A percentile compares a stretch with the other conserved stretches of the same genome.
phyloP scores from a whole-genome alignment of 2,113 vertebrate species.

The Trogon surrucura region DNA sequence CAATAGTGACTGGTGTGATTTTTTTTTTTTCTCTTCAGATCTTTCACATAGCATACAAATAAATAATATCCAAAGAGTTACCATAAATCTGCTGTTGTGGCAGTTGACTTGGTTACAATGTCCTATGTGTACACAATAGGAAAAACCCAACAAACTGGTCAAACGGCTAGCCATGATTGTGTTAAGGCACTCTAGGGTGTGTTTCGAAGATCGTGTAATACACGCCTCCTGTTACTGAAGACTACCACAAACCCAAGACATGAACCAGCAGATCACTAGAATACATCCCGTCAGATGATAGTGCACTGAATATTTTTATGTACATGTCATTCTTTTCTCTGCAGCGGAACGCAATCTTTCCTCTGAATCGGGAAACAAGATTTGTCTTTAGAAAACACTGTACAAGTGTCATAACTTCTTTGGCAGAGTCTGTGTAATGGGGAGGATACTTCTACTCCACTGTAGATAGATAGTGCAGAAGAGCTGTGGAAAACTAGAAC shows the following conservation, averaged over 20 bases:
- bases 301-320: slow-evolving; percentile 38
- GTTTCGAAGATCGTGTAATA: slow-evolving; percentile 13
- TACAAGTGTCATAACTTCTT: slow-evolving; percentile 45
- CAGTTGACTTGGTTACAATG: background rate
- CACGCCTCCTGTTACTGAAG: background rate
- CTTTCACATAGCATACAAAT: background rate
- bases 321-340: slow-evolving; percentile 33
- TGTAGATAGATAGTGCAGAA: slow-evolving; percentile 19
- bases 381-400: slow-evolving; percentile 34
- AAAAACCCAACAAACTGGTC: background rate
- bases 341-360: slow-evolving; percentile 9
- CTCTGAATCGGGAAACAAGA: background rate
- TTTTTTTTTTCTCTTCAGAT: background rate
- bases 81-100: background rate
- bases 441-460: slow-evolving; percentile 11
- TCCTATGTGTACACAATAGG: background rate
- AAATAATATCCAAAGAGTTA: background rate
- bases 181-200: slow-evolving; percentile 62
- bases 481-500: slow-evolving; percentile 54
- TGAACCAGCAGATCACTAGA: slow-evolving; percentile 29
- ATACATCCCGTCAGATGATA: slow-evolving; percentile 40
- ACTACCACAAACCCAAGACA: slow-evolving; percentile 27
- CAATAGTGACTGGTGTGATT: background rate
- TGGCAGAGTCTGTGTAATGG: slow-evolving; percentile 49
- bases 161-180: background rate